Evolutionary conservation across 2,888 invertebrate species (phyloP), one percentile per base, ranked within the genome.

Genomic region (Pollenia amentaria): DNA sequence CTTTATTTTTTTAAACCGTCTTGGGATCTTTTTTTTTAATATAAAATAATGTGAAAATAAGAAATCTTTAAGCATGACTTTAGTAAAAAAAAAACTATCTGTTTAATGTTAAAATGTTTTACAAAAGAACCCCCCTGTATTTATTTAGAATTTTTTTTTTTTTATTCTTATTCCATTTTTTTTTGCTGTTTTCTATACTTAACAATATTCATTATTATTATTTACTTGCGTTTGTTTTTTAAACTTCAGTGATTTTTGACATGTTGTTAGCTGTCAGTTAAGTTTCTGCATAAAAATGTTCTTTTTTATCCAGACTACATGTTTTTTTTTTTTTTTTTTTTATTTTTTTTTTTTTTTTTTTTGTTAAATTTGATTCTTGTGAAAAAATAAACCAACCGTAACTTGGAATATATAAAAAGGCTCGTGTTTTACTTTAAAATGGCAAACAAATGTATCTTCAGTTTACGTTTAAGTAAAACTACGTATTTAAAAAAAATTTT

Each of bases 251-350:
- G 87, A 84, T 84, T 87, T 87, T 87, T 87, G 87, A 87, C 87
- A 87, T 84, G 80, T 87, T 87, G 87, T 87, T 87, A 87, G 80
- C 87, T 87, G 87, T 87, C 87, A 87, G 87, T 87, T 87, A 87
- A 72, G 77, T 80, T 80, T 84, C 84, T 84, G 80, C 76, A 87
- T 72, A 72, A 80, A 84, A 82, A 82, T 78, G 60, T 80, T 70
- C 29, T 75, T 46, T 55, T 84, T 78, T 42, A 57, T 21, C 29
- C 78, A 84, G 72, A 82, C 70, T 78, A 62, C 76, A 75, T 80
- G 75, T 84, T 75, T 16, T 42, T 18, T 79, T 48, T 78, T 55
- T 53, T 21, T 73, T 73, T 67, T 60, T 29, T 29, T 65, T 67
- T 60, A 16, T 29, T 65, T n/a, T n/a, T n/a, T n/a, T n/a, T n/a